Evolutionary conservation across 1,140 invertebrate genomes (phyloP), one percentile per base, ranked within the genome.

Genomic region (Caenorhabditis brenneri): DNA sequence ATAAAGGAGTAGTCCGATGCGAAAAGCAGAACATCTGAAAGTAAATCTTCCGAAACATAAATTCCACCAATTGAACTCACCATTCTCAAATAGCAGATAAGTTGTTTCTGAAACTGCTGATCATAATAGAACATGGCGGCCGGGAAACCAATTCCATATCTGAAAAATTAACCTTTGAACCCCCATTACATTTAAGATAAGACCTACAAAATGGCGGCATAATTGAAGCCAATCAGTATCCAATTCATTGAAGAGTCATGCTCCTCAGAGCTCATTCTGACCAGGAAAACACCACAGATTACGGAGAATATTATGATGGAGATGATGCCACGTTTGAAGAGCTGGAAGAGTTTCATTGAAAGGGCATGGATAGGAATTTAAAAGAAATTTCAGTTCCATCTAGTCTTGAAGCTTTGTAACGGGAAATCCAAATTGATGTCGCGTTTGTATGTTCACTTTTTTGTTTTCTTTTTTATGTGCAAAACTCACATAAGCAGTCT

Each of bases 181-280:
- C 3, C 15, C 24, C 31, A 1, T 1, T 16, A 53, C 33, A 19
- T 31, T 49, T 49, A 16, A 5, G 0, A 24, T 46, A 36, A 60
- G 10, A 39, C 51, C 27, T 53, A 81, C 80, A 81, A 53, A 42
- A 81, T 58, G 55, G 80, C 80, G 0, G 80, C 42, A 48, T 81
- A 81, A 51, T 81, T 81, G 80, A 81, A 81, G 7, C 80, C 80
- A 42, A 81, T 55, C 51, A 58, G 80, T n/a, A 81, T 81, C 80
- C 80, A 81, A 65, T 81, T 81, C 42, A 58, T 81, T n/a, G 55
- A 65, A 7, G 55, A 58, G 15, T 53, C 49, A 36, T 81, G 49
- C 51, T 81, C 55, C 36, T 81, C 80, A 12, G 36, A 33, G 31
- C 51, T 60, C 42, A 58, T 55, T 33, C 49, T 15, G 24, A 53